Evolutionary conservation across 2,113 vertebrate species (phyloP), one percentile per base, ranked within the genome.

Genomic region (Oriolus oriolus): DNA sequence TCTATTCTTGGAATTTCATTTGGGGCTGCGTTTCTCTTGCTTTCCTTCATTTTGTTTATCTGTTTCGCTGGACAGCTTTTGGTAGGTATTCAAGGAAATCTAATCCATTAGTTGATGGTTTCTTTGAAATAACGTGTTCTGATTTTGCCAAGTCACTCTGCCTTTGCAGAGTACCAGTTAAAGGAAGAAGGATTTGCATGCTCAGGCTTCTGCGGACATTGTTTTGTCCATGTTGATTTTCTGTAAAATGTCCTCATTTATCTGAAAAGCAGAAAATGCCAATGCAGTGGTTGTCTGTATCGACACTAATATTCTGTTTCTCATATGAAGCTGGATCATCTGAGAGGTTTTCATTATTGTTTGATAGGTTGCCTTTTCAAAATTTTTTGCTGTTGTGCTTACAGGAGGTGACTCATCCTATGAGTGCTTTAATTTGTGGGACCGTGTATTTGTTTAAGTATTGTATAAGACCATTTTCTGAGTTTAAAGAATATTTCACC

Each of bases 31-130:
- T 99, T 99, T 95, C 97, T 99, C 69, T 95, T 98, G n/a, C 98
- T 99, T 13, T 98, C 98, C 90, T 96, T 99, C 86, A 99, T 99
- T 96, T 98, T 99, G 50, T 98, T 99, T 82, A 97, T 99, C 95
- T 99, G 99, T 97, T 99, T 99, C 71, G 98, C 99, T 86, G 99
- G 99, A 89, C 99, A 99, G 93, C 98, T 99, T 44, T 86, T 99
- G 99, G 99, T 99, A 98, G 92, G 99, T 99, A 96, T 89, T 94
- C 63, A 93, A 78, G 41, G 65, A 89, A 94, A 56, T 59, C 23
- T 84, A 56, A 86, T 56, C 75, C 35, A 69, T 50, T 87, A 42
- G 41, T 57, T 63, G 47, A 77, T 65, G 21, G 6, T 49, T 53
- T 77, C 45, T 78, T 73, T 78, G 76, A 71, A 78, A 60, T 82